Conservation (phyloP, 2,888 invertebrate species). For the Tachina grossa region DNA sequence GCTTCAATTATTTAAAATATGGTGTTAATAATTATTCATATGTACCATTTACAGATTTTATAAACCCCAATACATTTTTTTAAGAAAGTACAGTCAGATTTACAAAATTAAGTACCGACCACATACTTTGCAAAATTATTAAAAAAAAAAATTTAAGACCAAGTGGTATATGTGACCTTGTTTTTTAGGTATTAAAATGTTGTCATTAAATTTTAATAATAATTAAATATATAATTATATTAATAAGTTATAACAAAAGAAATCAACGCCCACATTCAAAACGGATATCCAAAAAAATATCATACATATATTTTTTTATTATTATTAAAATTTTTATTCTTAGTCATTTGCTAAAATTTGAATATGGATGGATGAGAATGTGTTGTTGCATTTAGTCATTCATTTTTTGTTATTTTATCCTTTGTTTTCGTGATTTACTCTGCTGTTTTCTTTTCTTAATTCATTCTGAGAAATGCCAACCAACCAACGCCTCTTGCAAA, state of each 20-base stretch:
- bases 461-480: conserved; percentile 41
- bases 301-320: conserved; percentile 35
- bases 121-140: too few species aligned
- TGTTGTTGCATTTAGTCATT: conserved; percentile 33
- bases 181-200: conserved; percentile 4
- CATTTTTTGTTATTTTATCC: conserved; percentile 18
- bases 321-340: conserved; percentile 9
- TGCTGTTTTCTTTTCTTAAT: background rate
- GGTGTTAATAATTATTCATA: background rate
- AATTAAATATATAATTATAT: conserved; percentile 25
- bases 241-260: conserved; percentile 25
- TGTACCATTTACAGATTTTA: background rate
- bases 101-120: too few species aligned
- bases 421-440: conserved; percentile 8
- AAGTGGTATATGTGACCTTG: conserved; percentile 16
- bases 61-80: too few species aligned
- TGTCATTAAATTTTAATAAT: conserved; percentile 16
- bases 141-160: too few species aligned
- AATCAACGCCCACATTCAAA: conserved; percentile 41
- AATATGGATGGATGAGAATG: background rate
- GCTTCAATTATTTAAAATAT: background rate
- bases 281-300: conserved; percentile 35
- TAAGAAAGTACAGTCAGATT: too few species aligned
- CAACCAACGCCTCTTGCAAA: conserved; percentile 63
- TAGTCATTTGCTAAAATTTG: conserved; percentile 57